phyloP scores from a whole-genome alignment of 1,140 invertebrate genomes.

The Diuraphis noxia region DNA sequence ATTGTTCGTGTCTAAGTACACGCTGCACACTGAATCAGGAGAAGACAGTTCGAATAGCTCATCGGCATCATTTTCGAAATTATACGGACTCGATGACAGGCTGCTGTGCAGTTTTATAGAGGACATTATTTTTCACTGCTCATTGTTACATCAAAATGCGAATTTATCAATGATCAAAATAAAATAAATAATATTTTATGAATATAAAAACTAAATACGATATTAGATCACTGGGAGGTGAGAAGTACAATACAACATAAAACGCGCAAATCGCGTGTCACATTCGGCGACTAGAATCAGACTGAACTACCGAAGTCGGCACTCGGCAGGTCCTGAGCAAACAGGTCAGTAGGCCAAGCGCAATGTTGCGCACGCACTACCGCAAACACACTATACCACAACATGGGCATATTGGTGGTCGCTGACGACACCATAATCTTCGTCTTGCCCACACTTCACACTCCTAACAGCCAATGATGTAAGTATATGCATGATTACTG shows the following conservation, averaged over 20 bases:
- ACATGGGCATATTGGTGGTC: constrained; percentile 24
- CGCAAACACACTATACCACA: constrained; percentile 19
- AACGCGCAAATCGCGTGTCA: not conserved
- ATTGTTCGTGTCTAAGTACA: constrained; percentile 16
- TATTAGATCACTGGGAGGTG: not conserved
- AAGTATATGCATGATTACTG: not conserved
- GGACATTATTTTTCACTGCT: constrained; percentile 22
- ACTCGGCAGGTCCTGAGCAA: constrained; percentile 26
- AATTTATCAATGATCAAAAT: not conserved
- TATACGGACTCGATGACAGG: not conserved
- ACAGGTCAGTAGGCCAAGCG: constrained; percentile 53
- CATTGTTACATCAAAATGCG: constrained; percentile 7
- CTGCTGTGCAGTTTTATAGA: constrained; percentile 21
- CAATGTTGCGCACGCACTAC: constrained; percentile 53
- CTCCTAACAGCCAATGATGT: constrained; percentile 24
- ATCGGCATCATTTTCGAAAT: constrained; percentile 12
- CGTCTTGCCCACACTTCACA: constrained; percentile 34
- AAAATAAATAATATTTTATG: not conserved
- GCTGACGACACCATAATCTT: constrained; percentile 41
- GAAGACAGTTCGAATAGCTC: not conserved
- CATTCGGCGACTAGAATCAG: constrained; percentile 22
- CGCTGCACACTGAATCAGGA: constrained; percentile 33
- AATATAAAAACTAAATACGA: not conserved
- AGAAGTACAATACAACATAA: not conserved
- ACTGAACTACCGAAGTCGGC: constrained; percentile 46